These are phyloP conservation scores for Halcyon smyrnensis DNA, from an alignment of 2,797 vertebrate genomes.

Conservation along the genomic window DNA sequence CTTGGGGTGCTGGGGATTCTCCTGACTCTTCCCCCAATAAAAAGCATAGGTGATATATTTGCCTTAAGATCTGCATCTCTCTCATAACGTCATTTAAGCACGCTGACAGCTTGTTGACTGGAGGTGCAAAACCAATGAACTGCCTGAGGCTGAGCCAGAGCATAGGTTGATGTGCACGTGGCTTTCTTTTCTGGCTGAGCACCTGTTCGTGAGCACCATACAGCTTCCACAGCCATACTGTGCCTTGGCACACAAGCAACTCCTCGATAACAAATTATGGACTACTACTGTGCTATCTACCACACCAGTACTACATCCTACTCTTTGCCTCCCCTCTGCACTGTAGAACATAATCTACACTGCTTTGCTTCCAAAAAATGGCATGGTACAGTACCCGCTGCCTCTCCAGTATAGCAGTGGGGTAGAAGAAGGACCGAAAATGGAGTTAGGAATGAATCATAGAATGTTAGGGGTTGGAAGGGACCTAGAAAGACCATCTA, in stretches of 20 bases:
- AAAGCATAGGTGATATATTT: background rate
- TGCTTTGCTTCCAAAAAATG: background rate
- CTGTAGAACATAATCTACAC: background rate
- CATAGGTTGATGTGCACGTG: fast-evolving
- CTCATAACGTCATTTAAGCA: background rate
- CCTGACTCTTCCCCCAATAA: background rate
- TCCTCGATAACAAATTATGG: background rate
- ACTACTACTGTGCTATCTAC: background rate
- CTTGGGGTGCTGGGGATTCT: background rate
- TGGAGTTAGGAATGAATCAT: background rate
- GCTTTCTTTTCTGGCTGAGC: background rate
- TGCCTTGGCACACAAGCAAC: background rate
- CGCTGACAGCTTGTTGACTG: background rate
- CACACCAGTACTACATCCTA: background rate
- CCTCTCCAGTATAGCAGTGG: background rate
- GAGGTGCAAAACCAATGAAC: background rate
- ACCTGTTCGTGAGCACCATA: background rate
- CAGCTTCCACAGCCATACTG: background rate
- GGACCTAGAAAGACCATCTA: no score
- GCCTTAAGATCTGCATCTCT: background rate
- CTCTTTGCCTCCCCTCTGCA: background rate
- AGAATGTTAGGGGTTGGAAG: no score
- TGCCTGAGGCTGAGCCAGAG: background rate
- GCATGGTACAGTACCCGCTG: background rate
- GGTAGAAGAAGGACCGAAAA: background rate